phyloP scores from a whole-genome alignment of 1,140 invertebrate genomes.

The Lineus longissimus region DNA sequence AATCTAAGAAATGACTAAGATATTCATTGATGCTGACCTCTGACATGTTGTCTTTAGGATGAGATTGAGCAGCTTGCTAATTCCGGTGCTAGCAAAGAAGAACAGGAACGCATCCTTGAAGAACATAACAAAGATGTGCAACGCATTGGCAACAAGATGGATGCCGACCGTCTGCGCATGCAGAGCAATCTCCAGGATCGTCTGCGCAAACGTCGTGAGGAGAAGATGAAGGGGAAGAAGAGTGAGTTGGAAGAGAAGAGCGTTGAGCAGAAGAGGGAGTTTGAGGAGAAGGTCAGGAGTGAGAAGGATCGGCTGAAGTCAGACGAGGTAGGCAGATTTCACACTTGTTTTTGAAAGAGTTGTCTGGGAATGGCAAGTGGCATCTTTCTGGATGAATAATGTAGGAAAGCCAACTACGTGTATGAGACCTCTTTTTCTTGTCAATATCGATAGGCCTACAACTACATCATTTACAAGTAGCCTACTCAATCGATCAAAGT shows the following conservation, averaged over 20 bases:
- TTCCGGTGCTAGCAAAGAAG: conserved; percentile 38
- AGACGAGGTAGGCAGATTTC: conserved; percentile 34
- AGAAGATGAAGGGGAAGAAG: conserved; percentile 35
- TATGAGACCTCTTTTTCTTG: too few species aligned
- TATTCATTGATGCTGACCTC: too few species aligned
- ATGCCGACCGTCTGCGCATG: conserved; percentile 46
- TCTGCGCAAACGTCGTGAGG: conserved; percentile 35
- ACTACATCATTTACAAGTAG: too few species aligned
- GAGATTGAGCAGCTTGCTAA: conserved; percentile 36
- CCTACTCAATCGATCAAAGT: too few species aligned
- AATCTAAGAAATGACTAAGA: too few species aligned
- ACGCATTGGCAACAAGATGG: conserved; percentile 41
- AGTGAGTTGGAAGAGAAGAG: conserved; percentile 31
- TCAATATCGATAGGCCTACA: too few species aligned
- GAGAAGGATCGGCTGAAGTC: conserved; percentile 35
- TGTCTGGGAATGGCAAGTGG: too few species aligned
- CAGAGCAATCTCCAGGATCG: conserved; percentile 43
- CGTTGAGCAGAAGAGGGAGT: conserved; percentile 30
- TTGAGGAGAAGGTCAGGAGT: conserved; percentile 34
- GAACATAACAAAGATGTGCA: conserved; percentile 42
- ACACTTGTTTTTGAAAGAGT: too few species aligned
- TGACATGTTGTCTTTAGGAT: conserved; percentile 24
- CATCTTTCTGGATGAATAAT: too few species aligned
- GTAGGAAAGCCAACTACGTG: too few species aligned
- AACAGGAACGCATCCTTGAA: conserved; percentile 38